Base-by-base conservation (phyloP, 2,113 vertebrate genomes). In the Tragelaphus scriptus region DNA sequence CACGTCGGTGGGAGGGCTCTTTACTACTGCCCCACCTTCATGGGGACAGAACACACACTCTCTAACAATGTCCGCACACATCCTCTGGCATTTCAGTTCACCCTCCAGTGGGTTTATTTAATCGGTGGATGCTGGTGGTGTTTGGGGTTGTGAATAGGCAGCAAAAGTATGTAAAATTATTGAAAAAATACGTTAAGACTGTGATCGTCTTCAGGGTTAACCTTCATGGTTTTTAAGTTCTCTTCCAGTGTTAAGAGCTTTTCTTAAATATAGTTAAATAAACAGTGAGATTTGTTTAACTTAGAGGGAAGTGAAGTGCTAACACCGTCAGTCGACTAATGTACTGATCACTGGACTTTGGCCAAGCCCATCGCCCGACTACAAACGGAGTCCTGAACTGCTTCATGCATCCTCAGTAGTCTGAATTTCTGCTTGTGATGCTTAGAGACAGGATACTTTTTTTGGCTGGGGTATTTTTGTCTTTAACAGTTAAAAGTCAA, bases 251-350 rank as follows among this genome's bases (percentile, higher is more conserved):
- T 65, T 81, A 81, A 97, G 87, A 88, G 81, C 30, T 63, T 91
- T 44, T 95, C 90, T 91, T 88, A 53, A 96, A 84, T 85, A 96
- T 79, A 56, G 63, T 92, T 88, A 92, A 92, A 91, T 95, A 90
- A 96, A 90, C 53, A 88, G 1, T 5, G 47, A 92, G 56, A 36
- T 86, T 87, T 96, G 58, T 95, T 90, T 88, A 88, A 26, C 23
- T 59, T 47, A n/a, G 86, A 53, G 81, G 40, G 75, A 87, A 11
- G 32, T 51, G 44, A 94, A 90, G 80, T 7, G 40, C 79, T 85
- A 47, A 32, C 19, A 14, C 26, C 65, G n/a, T 19, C 40, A 25
- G 23, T 53, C 28, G 28, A 1, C 63, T 90, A 5, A 84, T n/a
- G 80, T 36, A 12, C 58, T 1, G 0, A 3, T 55, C 4, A 19